Evolutionary conservation across 2,797 vertebrate species (phyloP).

Genomic region (Rhodeus uyekii): DNA sequence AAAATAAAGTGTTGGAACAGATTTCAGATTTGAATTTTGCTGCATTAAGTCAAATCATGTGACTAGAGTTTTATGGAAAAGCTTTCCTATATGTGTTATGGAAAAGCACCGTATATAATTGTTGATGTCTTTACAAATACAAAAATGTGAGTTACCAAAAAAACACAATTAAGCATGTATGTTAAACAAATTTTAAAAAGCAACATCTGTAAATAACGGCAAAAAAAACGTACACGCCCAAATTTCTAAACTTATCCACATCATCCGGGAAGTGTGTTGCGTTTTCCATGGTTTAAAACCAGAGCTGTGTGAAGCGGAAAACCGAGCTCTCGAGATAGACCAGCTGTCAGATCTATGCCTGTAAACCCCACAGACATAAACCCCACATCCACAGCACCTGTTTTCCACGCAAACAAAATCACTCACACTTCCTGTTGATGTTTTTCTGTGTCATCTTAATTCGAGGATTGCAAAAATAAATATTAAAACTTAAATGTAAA

Average conservation of each 20-base stretch:
- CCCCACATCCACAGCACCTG: constrained; percentile 65
- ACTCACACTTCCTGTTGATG: constrained; percentile 52
- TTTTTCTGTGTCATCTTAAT: constrained; percentile 44
- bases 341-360: constrained; percentile 51
- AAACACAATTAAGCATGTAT: background rate
- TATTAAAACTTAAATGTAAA: background rate
- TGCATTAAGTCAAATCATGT: too few relatives aligned
- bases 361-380: constrained; percentile 37
- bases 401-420: constrained; percentile 61
- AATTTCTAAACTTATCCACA: constrained; percentile 35
- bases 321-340: constrained; percentile 39
- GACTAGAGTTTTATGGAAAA: too few relatives aligned
- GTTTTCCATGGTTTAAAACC: constrained; percentile 56
- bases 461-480: background rate
- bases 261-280: constrained; percentile 57
- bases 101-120: background rate
- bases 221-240: constrained; percentile 5
- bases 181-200: background rate
- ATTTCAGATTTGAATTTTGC: background rate
- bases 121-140: background rate
- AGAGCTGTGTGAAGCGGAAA: constrained; percentile 56
- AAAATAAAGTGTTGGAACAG: background rate
- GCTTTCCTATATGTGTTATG: too few relatives aligned
- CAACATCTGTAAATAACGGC: constrained; percentile 37
- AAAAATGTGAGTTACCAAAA: background rate